Evolutionary conservation across 1,140 invertebrate species (phyloP), one percentile per base, ranked within the genome.

Genomic region (Nephila pilipes): DNA sequence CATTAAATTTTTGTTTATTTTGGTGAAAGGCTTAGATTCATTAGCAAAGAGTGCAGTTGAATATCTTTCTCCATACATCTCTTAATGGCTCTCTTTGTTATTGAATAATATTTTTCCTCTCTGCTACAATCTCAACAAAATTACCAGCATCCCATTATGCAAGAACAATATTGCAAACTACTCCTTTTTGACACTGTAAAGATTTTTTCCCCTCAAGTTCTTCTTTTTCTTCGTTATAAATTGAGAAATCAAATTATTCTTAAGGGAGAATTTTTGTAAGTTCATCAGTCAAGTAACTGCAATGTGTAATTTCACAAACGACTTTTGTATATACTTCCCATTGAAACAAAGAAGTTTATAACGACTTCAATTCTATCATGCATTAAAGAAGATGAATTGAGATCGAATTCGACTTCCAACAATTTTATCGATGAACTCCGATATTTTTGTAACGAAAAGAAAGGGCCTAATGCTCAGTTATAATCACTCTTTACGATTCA

Each of bases 401-500:
- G 25, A 75, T 75, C 29, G 32, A 75, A 18, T 36, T 32, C 69
- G 69, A 75, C 29, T 75, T 60, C 58, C 16, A 60, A 22, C 58
- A 60, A 60, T 60, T 75, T 75, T 75, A 75, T 32, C 69, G 69
- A 75, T 75, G 32, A 83, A 83, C 54, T 87, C 58, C 57, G 32
- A 63, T 87, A 60, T 87, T 36, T 25, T 32, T 63, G 55, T 87
- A 55, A 4, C 58, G 58, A n/a, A 58, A 29, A 25, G 58, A 87
- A 88, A 88, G 36, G 38, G 25, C 32, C 58, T 38, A 65, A 63
- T 25, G 87, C 60, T n/a, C 58, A 88, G 8, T 88, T 88, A 38
- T 32, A 65, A 88, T 88, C 87, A 54, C 25, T 54, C 38, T 88
- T 88, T 88, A 38, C 87, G 87, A 88, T 75, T 88, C 87, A 88